Evolutionary conservation across 2,888 invertebrate species (phyloP).

Genomic region (Trichopria drosophilae): DNA sequence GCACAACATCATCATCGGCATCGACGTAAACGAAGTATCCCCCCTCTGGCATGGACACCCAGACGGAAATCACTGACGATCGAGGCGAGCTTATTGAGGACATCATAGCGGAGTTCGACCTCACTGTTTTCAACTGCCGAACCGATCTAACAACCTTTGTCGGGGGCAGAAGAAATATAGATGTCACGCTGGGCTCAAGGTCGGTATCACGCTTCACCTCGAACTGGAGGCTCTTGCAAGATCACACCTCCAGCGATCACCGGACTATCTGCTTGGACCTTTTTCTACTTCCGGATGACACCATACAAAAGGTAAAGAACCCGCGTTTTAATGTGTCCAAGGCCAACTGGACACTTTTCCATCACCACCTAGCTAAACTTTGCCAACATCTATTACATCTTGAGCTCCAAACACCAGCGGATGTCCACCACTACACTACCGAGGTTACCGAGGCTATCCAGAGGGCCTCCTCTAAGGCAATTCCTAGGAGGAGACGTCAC

Average conservation of each 20-base stretch:
- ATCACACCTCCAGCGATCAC: too few relatives aligned
- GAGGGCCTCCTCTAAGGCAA: background rate
- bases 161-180: slow-evolving; percentile 1
- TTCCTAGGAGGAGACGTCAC: background rate
- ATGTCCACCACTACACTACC: background rate
- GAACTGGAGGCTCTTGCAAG: too few relatives aligned
- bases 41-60: background rate
- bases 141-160: background rate
- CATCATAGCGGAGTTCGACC: slow-evolving; percentile 2
- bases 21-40: background rate
- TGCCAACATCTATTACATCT: too few relatives aligned
- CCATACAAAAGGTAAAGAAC: too few relatives aligned
- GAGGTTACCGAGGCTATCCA: background rate
- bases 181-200: background rate
- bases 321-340: too few relatives aligned
- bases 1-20: background rate
- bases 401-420: background rate
- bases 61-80: background rate
- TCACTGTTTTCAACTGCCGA: too few relatives aligned
- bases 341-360: too few relatives aligned
- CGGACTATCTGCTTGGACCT: too few relatives aligned
- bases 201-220: too few relatives aligned
- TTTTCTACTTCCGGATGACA: too few relatives aligned
- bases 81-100: background rate
- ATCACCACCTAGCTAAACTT: too few relatives aligned